Base-by-base conservation (phyloP, 2,797 vertebrate genomes). In the Anguilla anguilla region DNA sequence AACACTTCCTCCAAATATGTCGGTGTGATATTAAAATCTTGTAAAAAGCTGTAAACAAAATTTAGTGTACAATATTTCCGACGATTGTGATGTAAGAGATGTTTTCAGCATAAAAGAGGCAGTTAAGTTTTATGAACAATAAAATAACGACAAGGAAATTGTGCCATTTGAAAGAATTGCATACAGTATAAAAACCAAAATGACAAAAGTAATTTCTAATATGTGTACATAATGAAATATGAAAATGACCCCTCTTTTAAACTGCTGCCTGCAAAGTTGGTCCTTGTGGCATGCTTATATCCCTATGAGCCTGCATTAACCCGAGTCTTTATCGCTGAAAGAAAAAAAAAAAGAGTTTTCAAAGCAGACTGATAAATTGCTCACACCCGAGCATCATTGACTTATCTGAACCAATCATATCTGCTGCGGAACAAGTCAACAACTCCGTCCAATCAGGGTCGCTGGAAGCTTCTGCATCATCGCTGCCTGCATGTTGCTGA, bases 21-120 rank as follows among this genome's bases (percentile, higher is more conserved):
- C 74, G 64, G 86, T 49, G 35, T 64, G 61, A 83, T 86, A 85
- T 86, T 83, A 88, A 69, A 88, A 84, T 59, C 51, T 61, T 31
- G 83, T 57, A 84, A 31, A 85, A 88, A 49, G 61, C 15, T 83
- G 59, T 86, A 86, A 81, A 86, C 69, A 85, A 81, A 79, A 15
- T 43, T 86, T 49, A 82, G 25, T 51, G 11, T 85, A 81, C 55
- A 67, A 92, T 89, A 90, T 90, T 83, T 95, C 93, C 92, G 93
- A 94, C 92, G 92, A 92, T 91, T 91, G 88, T 88, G 89, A 90
- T 87, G 87, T 28, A 25, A 57, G 59, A 25, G 87, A 87, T 84
- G 79, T 15, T 11, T 84, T 86, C 35, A 84, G 86, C 19, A 84
- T 83, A 86, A 74, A 69, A 87, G 89, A 55, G 15, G 57, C 57